These are phyloP conservation scores for Furcifer pardalis DNA, from an alignment of 2,797 vertebrate species.

Conservation along the genomic window DNA sequence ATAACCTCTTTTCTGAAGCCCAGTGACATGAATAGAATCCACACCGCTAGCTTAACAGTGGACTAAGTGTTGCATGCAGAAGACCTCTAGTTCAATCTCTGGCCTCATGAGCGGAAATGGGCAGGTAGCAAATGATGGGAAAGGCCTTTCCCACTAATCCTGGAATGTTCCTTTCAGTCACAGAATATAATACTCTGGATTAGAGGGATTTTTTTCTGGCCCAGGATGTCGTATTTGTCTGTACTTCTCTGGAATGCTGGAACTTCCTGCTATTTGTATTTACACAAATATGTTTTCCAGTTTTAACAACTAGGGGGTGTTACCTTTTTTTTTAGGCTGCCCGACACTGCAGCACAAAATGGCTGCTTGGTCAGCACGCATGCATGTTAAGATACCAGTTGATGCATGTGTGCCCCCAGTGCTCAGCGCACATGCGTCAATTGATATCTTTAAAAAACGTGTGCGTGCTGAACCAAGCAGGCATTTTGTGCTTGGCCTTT, in stretches of 20 bases:
- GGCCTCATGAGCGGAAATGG: background rate
- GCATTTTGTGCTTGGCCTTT: too few species aligned
- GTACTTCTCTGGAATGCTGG: background rate
- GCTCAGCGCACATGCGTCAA: too few species aligned
- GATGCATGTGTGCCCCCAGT: too few species aligned
- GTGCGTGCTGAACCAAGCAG: too few species aligned
- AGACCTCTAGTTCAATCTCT: background rate
- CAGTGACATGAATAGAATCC: slow-evolving; percentile 3
- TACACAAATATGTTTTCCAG: background rate
- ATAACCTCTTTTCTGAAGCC: slow-evolving; percentile 24
- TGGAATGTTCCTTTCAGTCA: background rate
- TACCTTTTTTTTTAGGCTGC: too few species aligned
- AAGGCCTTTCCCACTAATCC: background rate
- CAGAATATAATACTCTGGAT: background rate
- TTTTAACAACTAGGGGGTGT: background rate
- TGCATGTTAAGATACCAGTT: too few species aligned
- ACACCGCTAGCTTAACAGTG: background rate
- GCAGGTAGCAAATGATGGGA: background rate
- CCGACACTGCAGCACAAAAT: too few species aligned
- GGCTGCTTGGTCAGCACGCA: too few species aligned
- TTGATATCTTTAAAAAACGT: too few species aligned
- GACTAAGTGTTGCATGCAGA: background rate
- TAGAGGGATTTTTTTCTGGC: background rate
- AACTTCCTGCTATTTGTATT: background rate
- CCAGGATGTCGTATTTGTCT: background rate